A percentile compares a stretch with the other conserved stretches of the same genome.
These are phyloP conservation scores for Lutjanus campechanus DNA, from an alignment of 2,797 vertebrate species.

Conservation along the genomic window DNA sequence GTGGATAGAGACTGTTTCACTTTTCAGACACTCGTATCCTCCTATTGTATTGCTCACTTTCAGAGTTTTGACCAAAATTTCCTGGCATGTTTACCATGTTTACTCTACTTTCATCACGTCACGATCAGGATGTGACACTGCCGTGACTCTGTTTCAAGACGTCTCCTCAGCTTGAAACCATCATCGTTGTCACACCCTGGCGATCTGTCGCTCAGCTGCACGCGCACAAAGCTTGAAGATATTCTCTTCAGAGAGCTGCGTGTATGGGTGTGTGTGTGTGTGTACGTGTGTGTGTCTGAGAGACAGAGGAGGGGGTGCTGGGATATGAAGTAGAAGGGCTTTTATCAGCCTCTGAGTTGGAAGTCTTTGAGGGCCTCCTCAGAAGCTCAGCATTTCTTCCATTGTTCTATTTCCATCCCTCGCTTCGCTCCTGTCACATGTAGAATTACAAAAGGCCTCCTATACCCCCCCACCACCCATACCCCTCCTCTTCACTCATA, in stretches of 20 bases:
- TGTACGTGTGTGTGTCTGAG: constrained; percentile 50
- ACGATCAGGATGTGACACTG: constrained; percentile 78
- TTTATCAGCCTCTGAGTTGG: constrained; percentile 88
- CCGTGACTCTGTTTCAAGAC: constrained; percentile 77
- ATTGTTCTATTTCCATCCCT: constrained; percentile 85
- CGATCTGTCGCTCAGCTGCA: constrained; percentile 80
- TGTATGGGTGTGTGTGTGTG: constrained; percentile 42
- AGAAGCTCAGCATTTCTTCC: constrained; percentile 88
- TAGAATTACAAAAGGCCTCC: constrained; percentile 86
- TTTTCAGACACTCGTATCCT: constrained; percentile 57
- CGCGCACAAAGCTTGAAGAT: constrained; percentile 74
- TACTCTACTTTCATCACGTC: constrained; percentile 79
- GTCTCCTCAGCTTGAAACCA: constrained; percentile 81
- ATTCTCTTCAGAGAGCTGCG: constrained; percentile 78
- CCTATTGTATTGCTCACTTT: constrained; percentile 71
- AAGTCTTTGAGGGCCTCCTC: constrained; percentile 87
- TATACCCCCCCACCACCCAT: constrained; percentile 55
- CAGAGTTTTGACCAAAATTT: constrained; percentile 78
- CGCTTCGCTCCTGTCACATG: constrained; percentile 86
- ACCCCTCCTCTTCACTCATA: constrained; percentile 63
- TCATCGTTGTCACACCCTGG: constrained; percentile 83
- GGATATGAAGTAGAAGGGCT: constrained; percentile 82
- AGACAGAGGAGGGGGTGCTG: constrained; percentile 72
- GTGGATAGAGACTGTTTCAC: constrained; percentile 52
- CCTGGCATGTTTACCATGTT: constrained; percentile 82